phyloP scores from a whole-genome alignment of 2,113 vertebrate species.

The Stercorarius parasiticus region DNA sequence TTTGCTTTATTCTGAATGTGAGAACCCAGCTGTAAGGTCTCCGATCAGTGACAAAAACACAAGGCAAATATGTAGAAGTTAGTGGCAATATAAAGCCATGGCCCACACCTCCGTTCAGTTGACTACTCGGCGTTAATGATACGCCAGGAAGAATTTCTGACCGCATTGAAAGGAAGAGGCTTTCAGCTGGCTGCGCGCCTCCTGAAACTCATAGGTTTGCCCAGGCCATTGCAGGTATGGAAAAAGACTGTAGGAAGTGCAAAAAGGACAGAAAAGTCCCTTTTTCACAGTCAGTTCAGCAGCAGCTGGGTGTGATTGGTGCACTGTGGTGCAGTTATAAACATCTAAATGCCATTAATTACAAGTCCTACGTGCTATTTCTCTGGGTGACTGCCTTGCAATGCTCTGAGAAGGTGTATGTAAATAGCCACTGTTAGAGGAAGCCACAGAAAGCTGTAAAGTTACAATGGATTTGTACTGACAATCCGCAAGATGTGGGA shows the following conservation, averaged over 20 bases:
- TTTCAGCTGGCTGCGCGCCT: background rate
- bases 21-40: background rate
- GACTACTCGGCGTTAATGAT: background rate
- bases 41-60: background rate
- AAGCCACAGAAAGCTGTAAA: background rate
- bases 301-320: background rate
- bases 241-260: background rate
- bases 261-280: background rate
- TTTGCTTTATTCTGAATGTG: background rate
- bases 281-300: background rate
- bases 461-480: background rate
- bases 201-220: background rate
- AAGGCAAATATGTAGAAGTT: background rate
- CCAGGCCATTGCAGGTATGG: background rate
- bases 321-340: background rate
- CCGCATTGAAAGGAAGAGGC: background rate
- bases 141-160: background rate
- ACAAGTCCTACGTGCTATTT: background rate
- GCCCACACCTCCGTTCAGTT: background rate
- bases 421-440: background rate
- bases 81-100: background rate
- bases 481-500: background rate
- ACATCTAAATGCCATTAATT: background rate
- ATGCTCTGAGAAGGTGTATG: background rate
- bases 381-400: background rate